phyloP scores from a whole-genome alignment of 92 coral and sea anemone genomes.

The Porites evermanni region DNA sequence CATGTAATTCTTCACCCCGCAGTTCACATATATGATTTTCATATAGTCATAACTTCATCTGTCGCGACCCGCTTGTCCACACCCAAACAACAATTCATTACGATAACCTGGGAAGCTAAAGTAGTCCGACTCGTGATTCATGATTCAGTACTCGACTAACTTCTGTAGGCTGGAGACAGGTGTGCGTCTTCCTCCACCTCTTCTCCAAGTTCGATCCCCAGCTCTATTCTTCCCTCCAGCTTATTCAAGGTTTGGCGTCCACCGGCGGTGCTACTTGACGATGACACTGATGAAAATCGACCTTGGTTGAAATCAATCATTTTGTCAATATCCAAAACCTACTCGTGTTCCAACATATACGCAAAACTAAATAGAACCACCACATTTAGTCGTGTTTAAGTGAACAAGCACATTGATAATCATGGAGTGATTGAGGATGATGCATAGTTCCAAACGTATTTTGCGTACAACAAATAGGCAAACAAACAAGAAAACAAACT shows the following conservation, averaged over 20 bases:
- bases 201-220: slow-evolving; percentile 61
- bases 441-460: no score
- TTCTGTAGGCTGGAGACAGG: slow-evolving; percentile 20
- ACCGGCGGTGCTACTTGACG: slow-evolving; percentile 62
- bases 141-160: not conserved
- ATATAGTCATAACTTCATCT: not conserved
- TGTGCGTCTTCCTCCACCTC: slow-evolving; percentile 76
- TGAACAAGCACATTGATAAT: no score
- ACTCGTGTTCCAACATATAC: no score
- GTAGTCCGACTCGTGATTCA: not conserved
- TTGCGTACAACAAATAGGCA: no score
- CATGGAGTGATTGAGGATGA: no score
- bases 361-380: no score
- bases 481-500: no score
- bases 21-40: no score
- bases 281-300: slow-evolving; percentile 73
- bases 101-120: no score
- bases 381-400: no score
- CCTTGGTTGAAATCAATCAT: slow-evolving; percentile 17
- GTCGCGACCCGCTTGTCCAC: not conserved
- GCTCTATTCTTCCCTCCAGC: slow-evolving; percentile 59
- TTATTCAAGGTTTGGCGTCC: slow-evolving; percentile 67
- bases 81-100: no score
- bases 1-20: no score
- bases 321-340: not conserved